Base-by-base conservation (phyloP, 2,113 vertebrate genomes). In the Odocoileus hemionus region DNA sequence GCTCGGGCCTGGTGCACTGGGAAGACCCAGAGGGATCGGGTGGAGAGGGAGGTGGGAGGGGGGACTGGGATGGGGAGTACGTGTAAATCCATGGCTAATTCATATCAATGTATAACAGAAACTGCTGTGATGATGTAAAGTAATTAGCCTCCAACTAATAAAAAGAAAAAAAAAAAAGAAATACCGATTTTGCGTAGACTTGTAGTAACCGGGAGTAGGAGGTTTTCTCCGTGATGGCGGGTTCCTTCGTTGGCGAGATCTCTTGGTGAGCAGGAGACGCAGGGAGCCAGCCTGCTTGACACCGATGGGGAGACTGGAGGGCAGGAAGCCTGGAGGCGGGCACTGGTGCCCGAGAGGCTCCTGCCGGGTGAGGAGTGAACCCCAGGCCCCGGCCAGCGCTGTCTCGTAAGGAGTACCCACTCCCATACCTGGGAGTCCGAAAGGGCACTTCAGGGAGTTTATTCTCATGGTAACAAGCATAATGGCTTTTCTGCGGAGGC, bases 151-250 rank as follows among this genome's bases (percentile, higher is more conserved):
- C n/a, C n/a, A n/a, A n/a, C n/a, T n/a, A n/a, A n/a, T n/a, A n/a
- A n/a, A n/a, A n/a, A n/a, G n/a, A n/a, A n/a, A n/a, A n/a, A n/a
- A n/a, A n/a, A n/a, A n/a, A n/a, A n/a, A 55, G n/a, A 58, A 61
- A 76, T 43, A 23, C 0, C 0, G 2, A 54, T 19, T 21, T n/a
- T 1, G 0, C 7, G 4, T 1, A 1, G 16, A 45, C n/a, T 7
- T 4, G 11, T 26, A 17, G 11, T n/a, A 17, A 9, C 7, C 14
- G 1, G 67, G 58, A 2, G 0, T 3, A 15, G 39, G 15, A 26
- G 39, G 14, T 50, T 43, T 21, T 58, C 64, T 16, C 17, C 39
- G 36, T 78, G n/a, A 11, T 13, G 2, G 25, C 55, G 0, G 26
- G 3, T 47, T 84, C 16, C 54, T 14, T n/a, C 4, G 4, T 15